Conservation (phyloP, 1,140 invertebrate genomes). For the Ceratoteleas bidentatus region DNA sequence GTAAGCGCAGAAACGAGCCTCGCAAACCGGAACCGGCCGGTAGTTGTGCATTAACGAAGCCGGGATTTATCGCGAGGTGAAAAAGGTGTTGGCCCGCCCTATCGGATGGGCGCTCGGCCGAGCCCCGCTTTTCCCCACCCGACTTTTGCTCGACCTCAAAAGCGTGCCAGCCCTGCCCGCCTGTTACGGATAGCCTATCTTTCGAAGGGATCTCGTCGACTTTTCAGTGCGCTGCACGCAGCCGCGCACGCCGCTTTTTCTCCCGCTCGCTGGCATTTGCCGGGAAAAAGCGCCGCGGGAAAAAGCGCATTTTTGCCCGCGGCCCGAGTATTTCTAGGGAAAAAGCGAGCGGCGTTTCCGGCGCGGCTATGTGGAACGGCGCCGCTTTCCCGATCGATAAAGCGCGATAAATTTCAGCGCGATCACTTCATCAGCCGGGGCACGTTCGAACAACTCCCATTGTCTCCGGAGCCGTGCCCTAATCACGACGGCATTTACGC, state of each 20-base stretch:
- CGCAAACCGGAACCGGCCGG: slow-evolving; percentile 67
- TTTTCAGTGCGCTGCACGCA: slow-evolving; percentile 66
- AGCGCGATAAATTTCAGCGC: slow-evolving; percentile 47
- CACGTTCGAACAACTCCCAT: slow-evolving; percentile 48
- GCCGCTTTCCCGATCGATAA: slow-evolving; percentile 41
- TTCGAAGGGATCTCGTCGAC: slow-evolving; percentile 72
- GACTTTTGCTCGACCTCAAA: slow-evolving; percentile 46
- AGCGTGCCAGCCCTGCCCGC: slow-evolving; percentile 60
- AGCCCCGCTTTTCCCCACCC: slow-evolving; percentile 51
- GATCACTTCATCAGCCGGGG: slow-evolving; percentile 50
- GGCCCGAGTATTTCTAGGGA: not conserved
- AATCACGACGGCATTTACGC: slow-evolving; percentile 73
- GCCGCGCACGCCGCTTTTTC: slow-evolving; percentile 37
- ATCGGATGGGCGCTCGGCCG: slow-evolving; percentile 43
- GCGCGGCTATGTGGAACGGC: slow-evolving; percentile 30
- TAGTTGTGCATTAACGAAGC: slow-evolving; percentile 70
- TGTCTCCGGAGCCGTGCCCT: slow-evolving; percentile 58
- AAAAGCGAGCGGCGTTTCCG: not conserved
- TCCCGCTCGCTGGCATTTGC: slow-evolving; percentile 22
- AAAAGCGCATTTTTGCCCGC: not conserved
- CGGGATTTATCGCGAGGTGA: slow-evolving; percentile 67
- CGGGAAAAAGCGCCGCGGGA: slow-evolving; percentile 9
- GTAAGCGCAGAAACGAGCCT: slow-evolving; percentile 41
- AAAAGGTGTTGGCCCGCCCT: slow-evolving; percentile 68
- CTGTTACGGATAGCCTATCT: slow-evolving; percentile 75